Conservation (phyloP, 2,113 vertebrate species). For the Paedocypris sp. region DNA sequence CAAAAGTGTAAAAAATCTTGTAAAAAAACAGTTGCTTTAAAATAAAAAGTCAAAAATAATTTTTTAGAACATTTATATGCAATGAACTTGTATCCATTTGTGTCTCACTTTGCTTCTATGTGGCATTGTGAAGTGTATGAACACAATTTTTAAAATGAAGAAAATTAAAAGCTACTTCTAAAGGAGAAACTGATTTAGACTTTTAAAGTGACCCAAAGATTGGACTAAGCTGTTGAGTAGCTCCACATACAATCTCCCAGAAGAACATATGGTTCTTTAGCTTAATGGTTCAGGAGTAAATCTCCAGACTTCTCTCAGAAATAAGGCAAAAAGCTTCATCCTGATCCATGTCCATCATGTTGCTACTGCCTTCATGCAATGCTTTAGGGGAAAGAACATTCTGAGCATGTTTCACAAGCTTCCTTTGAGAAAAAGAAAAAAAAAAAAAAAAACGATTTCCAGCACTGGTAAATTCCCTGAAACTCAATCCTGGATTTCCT, state of each 20-base stretch:
- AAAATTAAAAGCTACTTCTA: neutral
- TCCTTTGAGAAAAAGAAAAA: neutral
- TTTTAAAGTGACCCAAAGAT: neutral
- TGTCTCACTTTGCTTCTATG: no score
- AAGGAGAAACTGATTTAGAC: neutral
- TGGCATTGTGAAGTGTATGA: no score
- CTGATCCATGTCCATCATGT: constrained; percentile 1
- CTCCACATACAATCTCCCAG: neutral
- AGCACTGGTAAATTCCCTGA: constrained; percentile 15
- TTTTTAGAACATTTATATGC: no score
- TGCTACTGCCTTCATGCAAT: neutral
- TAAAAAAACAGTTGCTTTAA: constrained; percentile 1
- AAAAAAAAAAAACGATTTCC: constrained; percentile 3
- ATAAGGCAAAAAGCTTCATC: neutral
- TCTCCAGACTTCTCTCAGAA: neutral
- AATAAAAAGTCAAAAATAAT: constrained; percentile 8
- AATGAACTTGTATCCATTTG: no score
- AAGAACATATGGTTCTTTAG: neutral
- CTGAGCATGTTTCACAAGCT: constrained; percentile 7
- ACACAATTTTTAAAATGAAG: no score
- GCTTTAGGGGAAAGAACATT: constrained; percentile 1
- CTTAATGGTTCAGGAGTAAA: neutral
- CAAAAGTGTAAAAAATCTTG: neutral
- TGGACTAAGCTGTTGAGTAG: neutral
- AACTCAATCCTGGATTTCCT: no score